These are phyloP conservation scores for Syrrhaptes paradoxus DNA, from an alignment of 2,113 vertebrate genomes.

Conservation along the genomic window DNA sequence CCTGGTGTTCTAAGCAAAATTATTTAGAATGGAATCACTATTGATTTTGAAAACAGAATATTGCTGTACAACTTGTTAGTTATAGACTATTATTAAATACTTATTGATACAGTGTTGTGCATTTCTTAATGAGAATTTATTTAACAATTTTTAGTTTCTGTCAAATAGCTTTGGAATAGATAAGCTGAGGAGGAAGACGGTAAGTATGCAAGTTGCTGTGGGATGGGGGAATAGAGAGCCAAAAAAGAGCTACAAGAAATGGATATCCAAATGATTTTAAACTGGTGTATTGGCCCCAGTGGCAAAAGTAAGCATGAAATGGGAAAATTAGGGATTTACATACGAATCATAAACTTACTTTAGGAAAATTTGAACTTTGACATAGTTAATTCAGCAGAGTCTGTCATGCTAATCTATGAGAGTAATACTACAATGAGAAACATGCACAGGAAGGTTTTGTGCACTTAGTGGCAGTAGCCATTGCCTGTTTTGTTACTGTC, in stretches of 20 bases:
- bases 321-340: background rate
- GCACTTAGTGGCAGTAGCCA: background rate
- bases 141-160: background rate
- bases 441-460: background rate
- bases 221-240: background rate
- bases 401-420: background rate
- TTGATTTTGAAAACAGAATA: background rate
- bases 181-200: background rate
- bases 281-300: fast-evolving
- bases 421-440: background rate
- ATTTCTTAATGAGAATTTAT: background rate
- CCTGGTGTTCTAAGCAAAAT: background rate
- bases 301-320: background rate
- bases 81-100: background rate
- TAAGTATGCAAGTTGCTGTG: background rate
- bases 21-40: background rate
- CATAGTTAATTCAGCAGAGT: background rate
- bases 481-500: background rate
- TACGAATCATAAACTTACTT: background rate
- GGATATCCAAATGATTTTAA: background rate
- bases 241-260: background rate
- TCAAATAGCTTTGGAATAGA: background rate
- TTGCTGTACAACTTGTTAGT: background rate
- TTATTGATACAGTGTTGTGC: background rate
- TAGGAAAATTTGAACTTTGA: background rate